Evolutionary conservation across 1,140 invertebrate genomes (phyloP).

Genomic region (Drosophila bipectinata): DNA sequence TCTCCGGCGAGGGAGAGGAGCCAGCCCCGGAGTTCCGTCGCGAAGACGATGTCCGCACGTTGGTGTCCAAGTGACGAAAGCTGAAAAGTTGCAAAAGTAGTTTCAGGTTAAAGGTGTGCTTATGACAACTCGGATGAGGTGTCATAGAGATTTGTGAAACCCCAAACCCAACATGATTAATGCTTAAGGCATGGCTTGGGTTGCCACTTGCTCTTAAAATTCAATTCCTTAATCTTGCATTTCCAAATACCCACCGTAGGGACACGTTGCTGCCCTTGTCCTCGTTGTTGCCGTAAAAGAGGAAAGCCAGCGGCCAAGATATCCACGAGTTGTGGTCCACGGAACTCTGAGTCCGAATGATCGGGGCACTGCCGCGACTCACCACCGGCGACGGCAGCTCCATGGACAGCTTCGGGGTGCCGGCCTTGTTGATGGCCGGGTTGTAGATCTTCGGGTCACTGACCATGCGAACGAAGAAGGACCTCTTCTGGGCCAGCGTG

Average conservation of each 20-base stretch:
- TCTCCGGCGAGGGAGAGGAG: slow-evolving; percentile 88
- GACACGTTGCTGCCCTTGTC: slow-evolving; percentile 89
- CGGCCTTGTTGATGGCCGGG: slow-evolving; percentile 91
- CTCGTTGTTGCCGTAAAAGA: slow-evolving; percentile 90
- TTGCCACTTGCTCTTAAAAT: background rate
- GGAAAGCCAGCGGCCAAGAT: slow-evolving; percentile 94
- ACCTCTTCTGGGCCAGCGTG: slow-evolving; percentile 94
- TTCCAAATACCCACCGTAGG: slow-evolving; percentile 87
- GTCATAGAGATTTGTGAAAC: background rate
- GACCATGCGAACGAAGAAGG: slow-evolving; percentile 98
- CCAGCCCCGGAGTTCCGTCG: slow-evolving; percentile 84
- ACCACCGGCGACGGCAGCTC: slow-evolving; percentile 83
- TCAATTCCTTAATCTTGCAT: too few relatives aligned
- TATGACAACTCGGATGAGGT: background rate
- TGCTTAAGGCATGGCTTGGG: background rate
- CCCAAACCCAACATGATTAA: background rate
- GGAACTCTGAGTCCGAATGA: slow-evolving; percentile 84
- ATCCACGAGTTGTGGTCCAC: slow-evolving; percentile 90
- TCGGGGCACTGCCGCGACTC: slow-evolving; percentile 84
- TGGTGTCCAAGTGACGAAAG: slow-evolving; percentile 92
- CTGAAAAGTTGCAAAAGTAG: slow-evolving; percentile 80
- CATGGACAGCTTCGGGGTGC: slow-evolving; percentile 85
- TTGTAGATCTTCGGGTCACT: slow-evolving; percentile 98
- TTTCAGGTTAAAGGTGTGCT: background rate
- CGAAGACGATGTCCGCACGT: slow-evolving; percentile 86